A percentile compares a stretch with the other conserved stretches of the same genome.
Conservation (phyloP, 2,113 vertebrate genomes). For the Gnathonemus echidnorhynchus region DNA sequence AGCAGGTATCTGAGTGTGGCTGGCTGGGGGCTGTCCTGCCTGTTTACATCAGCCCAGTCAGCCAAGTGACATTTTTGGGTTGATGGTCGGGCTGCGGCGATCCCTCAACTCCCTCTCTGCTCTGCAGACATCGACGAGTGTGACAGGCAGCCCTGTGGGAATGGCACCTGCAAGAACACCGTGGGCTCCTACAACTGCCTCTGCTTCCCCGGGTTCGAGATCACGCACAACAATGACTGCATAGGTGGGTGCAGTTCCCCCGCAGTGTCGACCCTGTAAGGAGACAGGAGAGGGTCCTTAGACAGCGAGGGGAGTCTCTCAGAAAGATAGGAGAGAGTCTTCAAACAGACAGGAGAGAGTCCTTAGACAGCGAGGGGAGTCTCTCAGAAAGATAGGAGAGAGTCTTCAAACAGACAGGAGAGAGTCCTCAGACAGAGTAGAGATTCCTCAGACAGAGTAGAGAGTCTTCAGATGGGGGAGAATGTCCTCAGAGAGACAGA, state of each 20-base stretch:
- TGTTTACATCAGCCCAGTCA: background rate
- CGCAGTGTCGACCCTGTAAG: background rate
- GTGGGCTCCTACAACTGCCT: constrained; percentile 91
- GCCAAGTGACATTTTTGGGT: background rate
- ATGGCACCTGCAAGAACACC: constrained; percentile 86
- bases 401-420: background rate
- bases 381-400: background rate
- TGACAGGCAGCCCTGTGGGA: constrained; percentile 79
- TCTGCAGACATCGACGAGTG: constrained; percentile 83
- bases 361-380: background rate
- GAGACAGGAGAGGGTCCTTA: background rate
- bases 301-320: background rate
- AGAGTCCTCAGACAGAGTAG: background rate
- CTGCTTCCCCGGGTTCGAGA: constrained; percentile 83
- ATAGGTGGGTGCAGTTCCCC: constrained; percentile 59
- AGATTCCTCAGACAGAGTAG: background rate
- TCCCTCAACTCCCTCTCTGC: constrained; percentile 14
- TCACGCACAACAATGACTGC: constrained; percentile 82
- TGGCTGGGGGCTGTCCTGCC: background rate
- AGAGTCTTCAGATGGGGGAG: background rate
- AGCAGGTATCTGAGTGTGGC: background rate
- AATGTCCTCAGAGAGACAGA: background rate
- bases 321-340: background rate
- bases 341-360: background rate
- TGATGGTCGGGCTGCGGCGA: background rate